Percentiles rank a stretch among this genome's conserved stretches.
Evolutionary conservation across 2,113 vertebrate genomes (phyloP).

Genomic region (Oreotragus oreotragus): DNA sequence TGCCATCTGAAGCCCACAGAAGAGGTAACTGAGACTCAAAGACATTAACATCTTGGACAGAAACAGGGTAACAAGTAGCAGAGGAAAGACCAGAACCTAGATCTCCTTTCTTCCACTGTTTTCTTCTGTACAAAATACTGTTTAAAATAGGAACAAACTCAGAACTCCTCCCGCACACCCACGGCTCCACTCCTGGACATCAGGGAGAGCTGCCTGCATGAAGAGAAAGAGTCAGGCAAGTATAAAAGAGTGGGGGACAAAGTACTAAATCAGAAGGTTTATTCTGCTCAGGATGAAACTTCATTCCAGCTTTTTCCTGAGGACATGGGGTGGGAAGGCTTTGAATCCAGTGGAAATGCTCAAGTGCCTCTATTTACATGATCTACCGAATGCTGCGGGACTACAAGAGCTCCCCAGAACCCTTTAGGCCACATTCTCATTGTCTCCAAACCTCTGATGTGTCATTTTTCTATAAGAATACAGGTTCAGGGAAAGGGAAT

Average conservation of each 20-base stretch:
- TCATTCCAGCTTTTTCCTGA: neutral
- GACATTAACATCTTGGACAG: neutral
- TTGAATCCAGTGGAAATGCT: slow-evolving; percentile 36
- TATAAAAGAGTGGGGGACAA: neutral
- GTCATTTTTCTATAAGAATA: slow-evolving; percentile 32
- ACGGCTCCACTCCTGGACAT: neutral
- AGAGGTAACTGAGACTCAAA: neutral
- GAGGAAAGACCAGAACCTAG: neutral
- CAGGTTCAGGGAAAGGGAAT: neutral
- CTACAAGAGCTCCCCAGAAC: slow-evolving; percentile 30
- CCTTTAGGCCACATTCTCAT: slow-evolving; percentile 24
- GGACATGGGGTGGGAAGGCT: neutral
- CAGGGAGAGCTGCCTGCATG: neutral
- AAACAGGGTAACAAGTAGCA: neutral
- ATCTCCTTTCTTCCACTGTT: neutral
- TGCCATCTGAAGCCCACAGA: neutral
- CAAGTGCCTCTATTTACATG: neutral
- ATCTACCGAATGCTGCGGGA: neutral
- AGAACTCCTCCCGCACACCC: neutral
- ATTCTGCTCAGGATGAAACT: neutral
- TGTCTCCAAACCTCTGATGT: neutral
- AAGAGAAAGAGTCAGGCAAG: neutral
- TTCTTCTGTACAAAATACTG: neutral
- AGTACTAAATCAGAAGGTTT: neutral
- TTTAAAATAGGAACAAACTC: neutral